A percentile compares a stretch with the other conserved stretches of the same genome.
phyloP scores from a whole-genome alignment of 2,888 invertebrate species.

The Sussaba pulchella region DNA sequence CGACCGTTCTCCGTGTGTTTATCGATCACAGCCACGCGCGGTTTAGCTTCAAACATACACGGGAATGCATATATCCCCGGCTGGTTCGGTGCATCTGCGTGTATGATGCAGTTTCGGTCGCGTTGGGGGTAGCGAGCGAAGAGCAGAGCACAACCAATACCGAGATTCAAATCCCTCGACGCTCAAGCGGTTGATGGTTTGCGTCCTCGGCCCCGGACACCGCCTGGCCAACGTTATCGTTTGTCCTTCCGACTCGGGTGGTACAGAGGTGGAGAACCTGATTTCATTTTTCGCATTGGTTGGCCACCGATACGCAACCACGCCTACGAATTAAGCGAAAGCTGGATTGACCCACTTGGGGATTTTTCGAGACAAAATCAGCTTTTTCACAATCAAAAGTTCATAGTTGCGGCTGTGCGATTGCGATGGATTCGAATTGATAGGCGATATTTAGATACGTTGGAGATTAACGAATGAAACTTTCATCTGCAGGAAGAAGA shows the following conservation, averaged over 20 bases:
- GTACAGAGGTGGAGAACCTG: constrained; percentile 45
- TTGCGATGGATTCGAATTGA: too few relatives aligned
- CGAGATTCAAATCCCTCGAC: constrained; percentile 59
- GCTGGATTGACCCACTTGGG: neutral
- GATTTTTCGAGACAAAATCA: neutral
- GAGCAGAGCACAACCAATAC: constrained; percentile 55
- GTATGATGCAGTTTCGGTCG: constrained; percentile 31
- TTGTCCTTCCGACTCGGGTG: constrained; percentile 53
- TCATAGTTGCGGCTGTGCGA: too few relatives aligned
- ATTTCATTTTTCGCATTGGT: constrained; percentile 36
- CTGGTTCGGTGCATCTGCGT: neutral
- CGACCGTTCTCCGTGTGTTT: constrained; percentile 67
- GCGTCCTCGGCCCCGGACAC: constrained; percentile 7
- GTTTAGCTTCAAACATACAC: constrained; percentile 51
- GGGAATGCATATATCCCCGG: constrained; percentile 18
- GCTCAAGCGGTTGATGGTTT: constrained; percentile 39
- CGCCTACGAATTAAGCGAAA: too few relatives aligned
- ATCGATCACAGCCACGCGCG: constrained; percentile 62
- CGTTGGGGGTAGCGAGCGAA: constrained; percentile 29
- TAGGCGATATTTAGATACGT: too few relatives aligned
- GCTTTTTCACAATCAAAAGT: too few relatives aligned
- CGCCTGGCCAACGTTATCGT: constrained; percentile 24
- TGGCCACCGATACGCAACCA: neutral
- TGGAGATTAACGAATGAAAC: too few relatives aligned
- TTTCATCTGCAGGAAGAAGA: too few relatives aligned